Base-by-base conservation (phyloP, 1,140 invertebrate genomes). In the Riptortus pedestris region DNA sequence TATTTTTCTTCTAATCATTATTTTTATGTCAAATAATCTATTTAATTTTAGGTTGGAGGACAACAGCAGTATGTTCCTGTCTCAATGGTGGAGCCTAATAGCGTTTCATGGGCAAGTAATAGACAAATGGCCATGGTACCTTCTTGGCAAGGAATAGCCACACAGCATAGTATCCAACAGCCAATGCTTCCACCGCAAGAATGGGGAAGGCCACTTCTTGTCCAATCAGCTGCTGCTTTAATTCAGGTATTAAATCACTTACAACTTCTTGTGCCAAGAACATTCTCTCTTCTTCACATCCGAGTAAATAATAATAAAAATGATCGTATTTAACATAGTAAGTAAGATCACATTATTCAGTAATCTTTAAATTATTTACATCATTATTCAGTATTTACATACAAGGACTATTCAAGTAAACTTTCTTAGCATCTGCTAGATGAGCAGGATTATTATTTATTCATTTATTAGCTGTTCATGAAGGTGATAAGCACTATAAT, bases 41-140 rank as follows among this genome's bases (percentile, higher is more conserved):
- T 38, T 38, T 31, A 28, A 20, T 64, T 71, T 47, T 67, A 77
- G 67, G 81, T 82, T 29, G 79, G 79, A 52, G 79, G 79, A 0
- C 82, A 84, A 69, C 88, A 91, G 71, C 89, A 92, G 68, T 91
- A 92, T 74, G 88, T 83, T 12, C 90, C 90, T n/a, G 90, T 92
- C 3, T 91, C 90, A n/a, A 90, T 92, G 81, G 87, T 93, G 31
- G 90, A 93, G 75, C 79, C 79, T 47, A 76, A 73, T 64, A 83
- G 84, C 4, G 77, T 86, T 51, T 73, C 73, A 20, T 91, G 88
- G 88, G 84, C 87, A 5, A 83, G 83, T 55, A 84, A 85, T 66
- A 76, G 84, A 52, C 88, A 90, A 71, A 85, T 91, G 71, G 83
- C 91, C 2, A 81, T 93, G 65, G 88, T 91, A 47, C 88, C 89